These are phyloP conservation scores for Diachasma alloeum DNA, from an alignment of 1,140 invertebrate species.

Conservation along the genomic window DNA sequence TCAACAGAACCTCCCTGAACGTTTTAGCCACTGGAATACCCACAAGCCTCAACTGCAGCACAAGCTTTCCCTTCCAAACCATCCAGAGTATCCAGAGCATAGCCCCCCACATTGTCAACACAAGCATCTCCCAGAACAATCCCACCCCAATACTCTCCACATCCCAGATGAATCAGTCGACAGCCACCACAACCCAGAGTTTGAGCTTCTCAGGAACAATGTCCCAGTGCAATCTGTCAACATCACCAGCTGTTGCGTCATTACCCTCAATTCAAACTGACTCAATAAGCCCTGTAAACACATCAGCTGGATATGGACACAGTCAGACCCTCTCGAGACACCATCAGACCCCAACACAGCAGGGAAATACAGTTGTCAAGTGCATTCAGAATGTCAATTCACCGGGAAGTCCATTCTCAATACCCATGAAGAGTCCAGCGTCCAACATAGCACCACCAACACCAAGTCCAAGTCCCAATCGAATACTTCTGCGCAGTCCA, in stretches of 20 bases:
- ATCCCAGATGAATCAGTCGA: conserved; percentile 35
- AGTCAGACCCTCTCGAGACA: not conserved
- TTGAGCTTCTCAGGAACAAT: conserved; percentile 43
- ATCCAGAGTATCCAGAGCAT: conserved; percentile 62
- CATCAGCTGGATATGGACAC: not conserved
- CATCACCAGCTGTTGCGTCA: conserved; percentile 39
- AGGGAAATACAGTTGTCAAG: conserved; percentile 43
- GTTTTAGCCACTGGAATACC: conserved; percentile 50
- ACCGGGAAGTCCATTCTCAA: conserved; percentile 61
- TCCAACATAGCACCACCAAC: conserved; percentile 63
- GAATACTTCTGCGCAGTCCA: conserved; percentile 58
- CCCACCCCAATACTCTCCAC: conserved; percentile 51
- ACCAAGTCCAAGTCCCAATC: conserved; percentile 61
- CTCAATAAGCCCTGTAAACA: not conserved
- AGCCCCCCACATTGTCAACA: conserved; percentile 60
- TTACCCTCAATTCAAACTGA: not conserved
- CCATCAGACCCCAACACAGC: not conserved
- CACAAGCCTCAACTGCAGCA: conserved; percentile 50
- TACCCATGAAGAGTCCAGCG: conserved; percentile 61
- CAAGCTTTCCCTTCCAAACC: conserved; percentile 58
- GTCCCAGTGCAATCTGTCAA: conserved; percentile 41
- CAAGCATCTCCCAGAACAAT: conserved; percentile 52
- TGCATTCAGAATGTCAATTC: conserved; percentile 56
- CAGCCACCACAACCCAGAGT: conserved; percentile 50
- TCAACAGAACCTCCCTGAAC: conserved; percentile 51